Base-by-base conservation (phyloP, 2,113 vertebrate species). In the Sylvicapra grimmia region DNA sequence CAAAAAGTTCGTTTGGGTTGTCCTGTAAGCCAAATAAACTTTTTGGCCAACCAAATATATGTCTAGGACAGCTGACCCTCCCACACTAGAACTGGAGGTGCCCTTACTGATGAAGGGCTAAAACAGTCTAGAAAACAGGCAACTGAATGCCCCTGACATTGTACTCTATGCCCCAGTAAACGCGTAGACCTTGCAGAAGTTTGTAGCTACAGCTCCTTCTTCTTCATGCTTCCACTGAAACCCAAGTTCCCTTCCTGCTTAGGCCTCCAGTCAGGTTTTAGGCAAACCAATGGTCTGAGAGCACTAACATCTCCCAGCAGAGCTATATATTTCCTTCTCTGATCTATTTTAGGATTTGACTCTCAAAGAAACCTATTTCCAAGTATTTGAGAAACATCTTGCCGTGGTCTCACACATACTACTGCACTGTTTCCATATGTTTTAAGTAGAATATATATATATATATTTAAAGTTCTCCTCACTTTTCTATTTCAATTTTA, bases 401-500 rank as follows among this genome's bases (percentile, higher is more conserved):
- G 36, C 49, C 8, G 0, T 56, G 54, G 59, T 68, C 63, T 97
- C 79, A 49, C 6, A 89, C 3, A 82, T 33, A 80, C 18, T 82
- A 93, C 83, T 87, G 44, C 10, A 82, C 51, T 31, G n/a, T 89
- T 96, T 94, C 8, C 56, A 82, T 8, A 56, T 82, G 86, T 75
- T 89, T 95, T 63, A 92, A 94, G 59, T 72, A 44, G 89, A 97
- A 97, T 47, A 58, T 56, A 90, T 33, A 0, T 47, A 0, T 86
- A 0, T 53, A 65, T 84, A 85, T 93, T 77, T 83, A 95, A 10
- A 25, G 85, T 49, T 27, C 8, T 36, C 10, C 33, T 49, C 33
- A 2, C 58, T 97, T 97, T 96, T 93, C 56, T 96, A 54, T 51
- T 90, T 86, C 27, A 59, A 47, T 84, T 93, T 96, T 94, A 95